A percentile compares a stretch with the other conserved stretches of the same genome.
Conservation (phyloP, 2,888 invertebrate genomes). For the Rhagophthalmus giganteus region DNA sequence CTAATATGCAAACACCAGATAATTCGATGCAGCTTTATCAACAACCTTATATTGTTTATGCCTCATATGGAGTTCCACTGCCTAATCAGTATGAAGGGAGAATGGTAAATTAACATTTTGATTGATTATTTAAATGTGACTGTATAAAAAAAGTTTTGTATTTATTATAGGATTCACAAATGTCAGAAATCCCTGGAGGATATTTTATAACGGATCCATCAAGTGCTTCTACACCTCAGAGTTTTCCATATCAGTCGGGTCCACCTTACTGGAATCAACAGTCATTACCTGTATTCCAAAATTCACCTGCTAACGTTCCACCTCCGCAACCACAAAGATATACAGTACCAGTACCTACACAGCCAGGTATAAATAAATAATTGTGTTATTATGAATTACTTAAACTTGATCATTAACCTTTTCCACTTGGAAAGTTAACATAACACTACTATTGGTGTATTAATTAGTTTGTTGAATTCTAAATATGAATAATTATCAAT, state of each 20-base stretch:
- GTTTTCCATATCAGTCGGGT: slow-evolving; percentile 36
- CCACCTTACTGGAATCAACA: slow-evolving; percentile 47
- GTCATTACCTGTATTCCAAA: slow-evolving; percentile 45
- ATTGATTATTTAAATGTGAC: not conserved
- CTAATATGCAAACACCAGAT: slow-evolving; percentile 28
- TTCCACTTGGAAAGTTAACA: no score
- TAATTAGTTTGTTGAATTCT: not conserved
- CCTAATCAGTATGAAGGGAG: slow-evolving; percentile 48
- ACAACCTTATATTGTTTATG: slow-evolving; percentile 50
- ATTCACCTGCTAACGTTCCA: slow-evolving; percentile 37
- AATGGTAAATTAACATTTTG: slow-evolving; percentile 41
- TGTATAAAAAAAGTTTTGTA: not conserved
- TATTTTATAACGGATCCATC: slow-evolving; percentile 42
- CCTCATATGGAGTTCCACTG: slow-evolving; percentile 48
- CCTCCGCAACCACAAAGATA: slow-evolving; percentile 35
- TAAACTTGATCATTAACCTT: no score
- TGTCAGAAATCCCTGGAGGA: slow-evolving; percentile 43
- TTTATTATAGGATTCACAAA: slow-evolving; percentile 42
- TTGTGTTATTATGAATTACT: not conserved
- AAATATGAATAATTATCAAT: no score
- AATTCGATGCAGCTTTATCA: slow-evolving; percentile 42
- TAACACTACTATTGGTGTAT: not conserved
- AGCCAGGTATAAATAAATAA: slow-evolving; percentile 26
- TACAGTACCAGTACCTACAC: slow-evolving; percentile 36
- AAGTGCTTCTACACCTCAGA: slow-evolving; percentile 28